Percentiles rank a stretch among this genome's conserved stretches.
These are phyloP conservation scores for Porites lobata DNA, from an alignment of 92 coral and sea anemone species.

Conservation along the genomic window DNA sequence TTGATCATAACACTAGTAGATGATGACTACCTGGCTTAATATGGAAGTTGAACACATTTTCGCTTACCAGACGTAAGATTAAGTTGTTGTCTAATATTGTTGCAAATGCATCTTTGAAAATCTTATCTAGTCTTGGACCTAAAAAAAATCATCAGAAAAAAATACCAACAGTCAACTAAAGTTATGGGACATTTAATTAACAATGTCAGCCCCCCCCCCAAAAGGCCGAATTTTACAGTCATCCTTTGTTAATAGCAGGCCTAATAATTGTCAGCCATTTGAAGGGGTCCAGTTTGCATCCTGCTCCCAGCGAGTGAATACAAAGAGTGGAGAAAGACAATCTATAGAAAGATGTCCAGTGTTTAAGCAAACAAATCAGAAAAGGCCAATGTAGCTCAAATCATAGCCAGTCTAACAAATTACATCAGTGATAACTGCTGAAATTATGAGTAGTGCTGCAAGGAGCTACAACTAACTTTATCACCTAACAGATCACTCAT, in stretches of 20 bases:
- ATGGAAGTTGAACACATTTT: not conserved
- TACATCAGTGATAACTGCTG: not conserved
- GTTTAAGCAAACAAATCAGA: too few relatives aligned
- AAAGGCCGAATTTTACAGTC: too few relatives aligned
- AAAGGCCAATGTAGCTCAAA: too few relatives aligned
- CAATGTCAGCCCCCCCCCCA: too few relatives aligned
- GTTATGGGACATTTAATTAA: not conserved
- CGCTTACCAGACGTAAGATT: constrained; percentile 12
- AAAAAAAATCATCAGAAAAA: not conserved
- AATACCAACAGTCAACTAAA: not conserved
- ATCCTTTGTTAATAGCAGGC: too few relatives aligned
- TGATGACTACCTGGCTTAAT: not conserved
- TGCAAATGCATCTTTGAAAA: constrained; percentile 23
- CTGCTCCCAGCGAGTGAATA: too few relatives aligned
- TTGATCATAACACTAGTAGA: not conserved
- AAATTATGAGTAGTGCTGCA: not conserved
- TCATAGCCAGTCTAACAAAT: not conserved
- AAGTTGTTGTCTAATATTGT: constrained; percentile 9
- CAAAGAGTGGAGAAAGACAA: too few relatives aligned
- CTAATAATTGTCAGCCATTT: too few relatives aligned
- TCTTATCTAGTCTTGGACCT: constrained; percentile 13
- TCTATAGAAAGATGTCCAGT: too few relatives aligned
- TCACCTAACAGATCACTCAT: constrained; percentile 29
- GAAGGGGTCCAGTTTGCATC: too few relatives aligned
- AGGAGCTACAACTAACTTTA: not conserved